Percentiles rank a stretch among this genome's conserved stretches.
Conservation (phyloP, 2,797 vertebrate species). For the Acestrorhynchus altus region DNA sequence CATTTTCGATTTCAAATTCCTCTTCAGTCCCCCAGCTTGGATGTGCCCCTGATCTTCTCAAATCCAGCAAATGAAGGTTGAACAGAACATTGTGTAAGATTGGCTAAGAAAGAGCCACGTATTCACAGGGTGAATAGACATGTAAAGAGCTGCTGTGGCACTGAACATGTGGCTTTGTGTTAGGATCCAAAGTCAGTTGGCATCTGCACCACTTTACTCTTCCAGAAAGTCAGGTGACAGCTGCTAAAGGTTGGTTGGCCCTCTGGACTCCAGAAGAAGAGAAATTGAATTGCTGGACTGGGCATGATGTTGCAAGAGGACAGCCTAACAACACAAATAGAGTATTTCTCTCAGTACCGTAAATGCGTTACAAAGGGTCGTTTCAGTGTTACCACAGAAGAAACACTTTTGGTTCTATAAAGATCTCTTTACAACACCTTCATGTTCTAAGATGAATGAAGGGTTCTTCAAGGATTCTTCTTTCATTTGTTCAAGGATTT, state of each 20-base stretch:
- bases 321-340: conserved; percentile 43
- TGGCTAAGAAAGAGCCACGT: neutral
- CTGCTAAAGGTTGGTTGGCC: too few relatives aligned
- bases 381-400: neutral
- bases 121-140: conserved; percentile 13
- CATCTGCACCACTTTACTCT: neutral
- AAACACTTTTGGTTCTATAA: too few relatives aligned
- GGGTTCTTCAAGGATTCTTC: too few relatives aligned
- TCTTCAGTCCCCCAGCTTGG: neutral
- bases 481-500: neutral
- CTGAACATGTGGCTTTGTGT: neutral
- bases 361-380: neutral
- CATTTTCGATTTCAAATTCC: too few relatives aligned
- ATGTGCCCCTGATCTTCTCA: neutral
- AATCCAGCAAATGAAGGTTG: neutral
- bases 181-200: neutral
- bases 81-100: neutral
- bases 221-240: neutral
- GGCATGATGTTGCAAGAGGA: conserved; percentile 21
- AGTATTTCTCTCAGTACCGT: neutral
- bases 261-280: too few relatives aligned
- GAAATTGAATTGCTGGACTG: conserved; percentile 2
- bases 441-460: too few relatives aligned
- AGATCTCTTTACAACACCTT: neutral
- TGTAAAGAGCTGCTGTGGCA: neutral